Base-by-base conservation (phyloP, 2,888 invertebrate species). In the Drosophila formosana region DNA sequence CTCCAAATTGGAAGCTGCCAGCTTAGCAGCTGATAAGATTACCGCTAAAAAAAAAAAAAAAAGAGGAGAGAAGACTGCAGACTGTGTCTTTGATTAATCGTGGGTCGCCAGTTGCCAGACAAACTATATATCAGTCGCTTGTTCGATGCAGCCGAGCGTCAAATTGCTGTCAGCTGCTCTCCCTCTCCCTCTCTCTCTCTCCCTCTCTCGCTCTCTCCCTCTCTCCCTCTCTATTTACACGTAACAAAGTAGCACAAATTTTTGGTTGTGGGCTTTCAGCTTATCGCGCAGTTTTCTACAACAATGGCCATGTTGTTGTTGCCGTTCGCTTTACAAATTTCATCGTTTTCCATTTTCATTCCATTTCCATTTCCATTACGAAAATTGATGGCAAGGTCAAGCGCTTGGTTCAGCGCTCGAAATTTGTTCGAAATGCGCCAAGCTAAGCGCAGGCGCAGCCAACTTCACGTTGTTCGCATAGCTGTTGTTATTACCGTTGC, bases 321-420 rank as follows among this genome's bases (percentile, higher is more conserved):
- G 13, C n/a, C 4, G 30, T 30, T 5, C 30, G 41, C 53, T 65
- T 72, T 53, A 66, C 73, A 78, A 57, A 66, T 74, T 62, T 50
- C 37, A 57, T 52, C 71, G 75, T 66, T 80, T 85, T 76, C 52
- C 70, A 65, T 81, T 79, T 75, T 37, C 71, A 75, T 79, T 75
- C 32, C 71, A 75, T 75, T 76, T 57, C 50, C 61, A 79, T 82
- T 80, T 66, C 64, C 80, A 82, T 79, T 86, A 85, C 80, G 66
- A 75, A 81, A 88, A 83, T 88, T 88, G 87, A 87, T 88, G 79
- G 88, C 89, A 88, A 88, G 87, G 89, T 88, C 89, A 83, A 85
- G 72, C 78, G 84, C 25, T 70, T 51, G 34, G 78, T 82, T 88
- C 85, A 75, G 30, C 30, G 30, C 28, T 68, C 57, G 28, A 60